These are phyloP conservation scores for Tuta absoluta DNA, from an alignment of 2,888 invertebrate genomes.

Conservation along the genomic window DNA sequence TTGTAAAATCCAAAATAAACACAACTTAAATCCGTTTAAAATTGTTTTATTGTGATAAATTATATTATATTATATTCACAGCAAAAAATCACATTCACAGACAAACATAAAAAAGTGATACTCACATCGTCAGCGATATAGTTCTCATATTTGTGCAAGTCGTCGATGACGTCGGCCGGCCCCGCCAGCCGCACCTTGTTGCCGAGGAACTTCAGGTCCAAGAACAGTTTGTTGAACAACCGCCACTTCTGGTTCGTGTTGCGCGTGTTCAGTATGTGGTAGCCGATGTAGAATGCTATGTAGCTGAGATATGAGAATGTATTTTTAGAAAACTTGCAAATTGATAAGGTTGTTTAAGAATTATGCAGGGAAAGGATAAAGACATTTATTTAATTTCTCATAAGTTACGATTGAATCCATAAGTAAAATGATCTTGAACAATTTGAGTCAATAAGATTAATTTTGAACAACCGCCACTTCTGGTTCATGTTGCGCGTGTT, in stretches of 20 bases:
- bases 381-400: too few species aligned
- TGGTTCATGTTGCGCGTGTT: slow-evolving; percentile 70
- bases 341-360: too few species aligned
- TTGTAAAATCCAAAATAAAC: too few species aligned
- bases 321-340: too few species aligned
- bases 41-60: too few species aligned
- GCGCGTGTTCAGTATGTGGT: slow-evolving; percentile 83
- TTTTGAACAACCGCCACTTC: slow-evolving; percentile 79
- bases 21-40: too few species aligned
- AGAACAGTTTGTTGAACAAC: slow-evolving; percentile 82
- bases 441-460: too few species aligned
- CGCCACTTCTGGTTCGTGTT: slow-evolving; percentile 65
- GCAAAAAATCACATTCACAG: not conserved
- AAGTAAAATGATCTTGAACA: too few species aligned
- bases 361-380: too few species aligned
- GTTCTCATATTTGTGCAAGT: slow-evolving; percentile 83
- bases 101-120: slow-evolving; percentile 31
- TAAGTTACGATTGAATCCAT: too few species aligned
- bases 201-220: slow-evolving; percentile 86
- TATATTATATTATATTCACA: too few species aligned
- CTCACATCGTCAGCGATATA: slow-evolving; percentile 80
- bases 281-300: slow-evolving; percentile 86
- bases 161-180: slow-evolving; percentile 85
- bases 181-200: slow-evolving; percentile 86
- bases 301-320: slow-evolving; percentile 74